Evolutionary conservation across 2,797 vertebrate species (phyloP).

Genomic region (Bufotes viridis): DNA sequence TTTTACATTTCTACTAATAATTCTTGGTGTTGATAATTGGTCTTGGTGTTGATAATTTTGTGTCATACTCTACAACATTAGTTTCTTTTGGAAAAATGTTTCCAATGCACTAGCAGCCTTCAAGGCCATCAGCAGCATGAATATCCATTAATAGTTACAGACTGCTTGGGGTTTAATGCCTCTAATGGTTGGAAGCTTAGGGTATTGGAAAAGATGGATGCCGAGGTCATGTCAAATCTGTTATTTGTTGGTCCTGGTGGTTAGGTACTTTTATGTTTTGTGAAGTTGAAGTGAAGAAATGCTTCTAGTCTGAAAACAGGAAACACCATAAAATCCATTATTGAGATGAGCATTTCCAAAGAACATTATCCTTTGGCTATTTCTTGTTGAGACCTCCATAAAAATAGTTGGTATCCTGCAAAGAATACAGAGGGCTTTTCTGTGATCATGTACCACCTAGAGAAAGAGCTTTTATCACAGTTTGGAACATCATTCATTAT

Average conservation of each 20-base stretch:
- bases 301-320: slow-evolving; percentile 7
- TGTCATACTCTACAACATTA: not conserved
- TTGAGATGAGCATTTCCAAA: not conserved
- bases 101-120: not conserved
- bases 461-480: not conserved
- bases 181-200: not conserved
- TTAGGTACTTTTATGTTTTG: slow-evolving; percentile 2
- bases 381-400: not conserved
- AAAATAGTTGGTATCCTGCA: not conserved
- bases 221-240: not conserved
- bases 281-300: not conserved
- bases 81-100: not conserved
- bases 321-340: not conserved
- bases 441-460: too few species aligned
- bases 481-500: not conserved
- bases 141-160: slow-evolving; percentile 17
- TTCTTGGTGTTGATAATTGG: not conserved
- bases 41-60: not conserved
- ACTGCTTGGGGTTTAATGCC: not conserved
- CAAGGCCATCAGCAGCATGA: slow-evolving; percentile 11
- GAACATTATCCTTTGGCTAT: not conserved
- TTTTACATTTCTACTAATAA: not conserved
- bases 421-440: not conserved
- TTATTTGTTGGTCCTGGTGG: not conserved
- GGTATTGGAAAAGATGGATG: not conserved